These are phyloP conservation scores for Pteropus rufus DNA, from an alignment of 2,797 vertebrate species.

Conservation along the genomic window DNA sequence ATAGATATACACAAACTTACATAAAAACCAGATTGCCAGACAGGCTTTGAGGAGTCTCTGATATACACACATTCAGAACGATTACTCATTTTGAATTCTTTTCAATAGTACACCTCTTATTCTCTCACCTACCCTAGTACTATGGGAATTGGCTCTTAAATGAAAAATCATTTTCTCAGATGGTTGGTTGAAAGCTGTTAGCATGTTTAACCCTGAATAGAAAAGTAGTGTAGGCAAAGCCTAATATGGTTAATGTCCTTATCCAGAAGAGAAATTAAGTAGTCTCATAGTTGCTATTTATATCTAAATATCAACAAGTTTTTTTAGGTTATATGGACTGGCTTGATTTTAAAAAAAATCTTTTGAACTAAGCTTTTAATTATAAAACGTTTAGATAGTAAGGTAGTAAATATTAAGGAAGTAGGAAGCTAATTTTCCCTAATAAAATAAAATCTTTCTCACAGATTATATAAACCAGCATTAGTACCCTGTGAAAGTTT, in stretches of 20 bases:
- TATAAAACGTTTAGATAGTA: slow-evolving; percentile 20
- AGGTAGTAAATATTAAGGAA: neutral
- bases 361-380: neutral
- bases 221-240: slow-evolving; percentile 5
- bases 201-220: neutral
- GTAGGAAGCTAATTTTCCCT: neutral
- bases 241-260: neutral
- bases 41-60: slow-evolving; percentile 34
- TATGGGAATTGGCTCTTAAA: neutral
- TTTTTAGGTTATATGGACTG: neutral
- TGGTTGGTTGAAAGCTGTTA: neutral
- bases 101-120: neutral
- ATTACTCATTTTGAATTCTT: slow-evolving; percentile 10
- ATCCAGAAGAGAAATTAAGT: neutral
- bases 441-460: slow-evolving; percentile 4
- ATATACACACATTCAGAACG: slow-evolving; percentile 31
- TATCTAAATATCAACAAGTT: neutral
- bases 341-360: neutral
- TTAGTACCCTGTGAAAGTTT: neutral
- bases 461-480: neutral
- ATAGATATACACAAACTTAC: slow-evolving; percentile 67
- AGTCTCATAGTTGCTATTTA: neutral
- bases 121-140: neutral
- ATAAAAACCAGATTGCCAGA: slow-evolving; percentile 53
- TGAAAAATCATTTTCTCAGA: slow-evolving; percentile 11